Base-by-base conservation (phyloP, 2,113 vertebrate genomes). In the Seriola aureovittata region DNA sequence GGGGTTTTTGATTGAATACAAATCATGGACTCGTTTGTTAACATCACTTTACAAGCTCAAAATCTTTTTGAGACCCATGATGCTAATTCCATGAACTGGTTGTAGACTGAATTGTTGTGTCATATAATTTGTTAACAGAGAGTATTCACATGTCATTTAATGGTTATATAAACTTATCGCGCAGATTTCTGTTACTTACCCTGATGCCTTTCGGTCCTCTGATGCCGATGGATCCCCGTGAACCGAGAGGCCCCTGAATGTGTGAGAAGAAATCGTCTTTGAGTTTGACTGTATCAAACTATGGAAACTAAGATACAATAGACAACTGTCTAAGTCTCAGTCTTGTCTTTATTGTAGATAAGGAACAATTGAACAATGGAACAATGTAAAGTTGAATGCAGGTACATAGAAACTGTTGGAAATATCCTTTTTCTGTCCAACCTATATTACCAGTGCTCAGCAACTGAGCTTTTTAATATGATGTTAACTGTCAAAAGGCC, bases 171-270 rank as follows among this genome's bases (percentile, higher is more conserved):
- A 29, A 6, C 10, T 9, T n/a, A 14, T n/a, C 16, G 54, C 4
- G 50, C 7, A 57, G 12, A 38, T 19, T 25, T 13, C 2, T 75
- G 36, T 46, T 1, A 66, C 97, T 96, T 94, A 99, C 98, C 96
- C 91, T 91, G 63, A 64, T 94, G 73, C 98, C 98, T 92, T 99
- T 97, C 2, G 94, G 60, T 72, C 98, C 98, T 88, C 96, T 95
- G 68, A 95, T 84, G 76, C 98, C 98, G 3, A 90, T 85, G 0
- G 91, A 86, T 70, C 98, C 98, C 46, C 88, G 93, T 69, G 95
- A 94, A 91, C 98, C 98, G 75, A 90, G 92, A 29, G 94, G 93
- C 70, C 98, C 98, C 98, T 99, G 88, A n/a, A 87, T 62, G 68
- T 72, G 60, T n/a, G 29, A 36, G 23, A 69, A 72, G 48, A 52